Evolutionary conservation across 2,113 vertebrate genomes (phyloP).

Genomic region (Rhynchopsitta pachyrhyncha): DNA sequence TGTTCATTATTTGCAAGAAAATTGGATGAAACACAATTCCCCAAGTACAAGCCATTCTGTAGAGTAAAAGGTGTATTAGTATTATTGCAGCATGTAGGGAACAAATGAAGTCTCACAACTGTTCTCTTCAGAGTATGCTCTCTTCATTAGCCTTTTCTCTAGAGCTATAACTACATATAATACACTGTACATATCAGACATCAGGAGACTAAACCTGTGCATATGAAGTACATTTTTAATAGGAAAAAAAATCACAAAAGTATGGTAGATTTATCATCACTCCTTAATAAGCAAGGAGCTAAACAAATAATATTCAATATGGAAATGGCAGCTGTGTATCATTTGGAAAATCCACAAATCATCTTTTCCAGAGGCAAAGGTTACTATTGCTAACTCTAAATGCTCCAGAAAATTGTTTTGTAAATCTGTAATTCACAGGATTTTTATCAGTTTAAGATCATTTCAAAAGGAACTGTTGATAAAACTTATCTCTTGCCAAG

Average conservation of each 20-base stretch:
- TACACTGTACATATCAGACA: neutral
- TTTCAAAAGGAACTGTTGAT: neutral
- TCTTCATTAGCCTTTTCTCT: neutral
- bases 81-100: slow-evolving; percentile 1
- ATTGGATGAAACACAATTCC: slow-evolving; percentile 71
- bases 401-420: neutral
- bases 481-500: neutral
- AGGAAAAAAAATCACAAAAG: neutral
- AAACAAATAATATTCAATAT: neutral
- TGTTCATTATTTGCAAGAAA: slow-evolving; percentile 75
- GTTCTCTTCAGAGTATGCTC: neutral
- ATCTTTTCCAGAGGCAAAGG: neutral
- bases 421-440: neutral
- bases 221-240: neutral
- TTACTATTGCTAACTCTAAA: neutral
- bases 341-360: neutral
- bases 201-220: neutral
- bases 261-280: neutral
- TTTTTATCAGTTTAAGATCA: neutral
- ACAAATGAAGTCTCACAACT: slow-evolving; percentile 28
- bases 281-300: neutral
- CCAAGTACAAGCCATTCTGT: slow-evolving; percentile 45
- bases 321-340: neutral
- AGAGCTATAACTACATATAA: neutral
- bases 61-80: slow-evolving; percentile 40